Evolutionary conservation across 2,888 invertebrate species (phyloP), one percentile per base, ranked within the genome.

Genomic region (Silvanus unidentatus): DNA sequence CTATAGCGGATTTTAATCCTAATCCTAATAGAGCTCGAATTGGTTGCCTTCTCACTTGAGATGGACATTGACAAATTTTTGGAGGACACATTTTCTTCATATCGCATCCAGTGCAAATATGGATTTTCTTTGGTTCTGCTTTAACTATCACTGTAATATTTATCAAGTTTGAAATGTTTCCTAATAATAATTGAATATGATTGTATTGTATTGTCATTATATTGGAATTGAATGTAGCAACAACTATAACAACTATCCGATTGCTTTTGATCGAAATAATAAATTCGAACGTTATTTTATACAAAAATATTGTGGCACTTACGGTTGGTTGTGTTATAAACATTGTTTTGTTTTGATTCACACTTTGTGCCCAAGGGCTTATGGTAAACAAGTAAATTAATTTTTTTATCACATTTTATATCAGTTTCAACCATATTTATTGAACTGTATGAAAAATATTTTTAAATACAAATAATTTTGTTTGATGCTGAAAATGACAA

Each of bases 51-150:
- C 8, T 22, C 8, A 61, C 29, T n/a, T 44, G 47, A 9, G 51
- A 57, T 2, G 65, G 63, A 47, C 69, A 70, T 13, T 62, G 62
- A 51, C 71, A 70, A 1, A 66, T 47, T 53, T 65, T 55, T 1
- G 65, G 64, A 1, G 62, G 59, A 27, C 66, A 65, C 54, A 68
- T 64, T 44, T 55, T 63, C 48, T 64, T 66, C 42, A 70, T 46
- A 39, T 75, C 71, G 9, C 59, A 63, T 2, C 71, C 65, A 1
- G 71, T 66, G 53, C 73, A 74, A 34, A 74, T 56, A 46, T 64
- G 60, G 37, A 75, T 68, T 3, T 8, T 9, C n/a, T 37, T 37
- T 8, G 22, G 22, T 22, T 22, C 4, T 3, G 22, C 22, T 22
- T 8, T 22, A 22, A 22, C 3, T 22, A 22, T 22, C 8, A 5